Evolutionary conservation across 2,797 vertebrate genomes (phyloP), one percentile per base, ranked within the genome.

Genomic region (Spatula clypeata): DNA sequence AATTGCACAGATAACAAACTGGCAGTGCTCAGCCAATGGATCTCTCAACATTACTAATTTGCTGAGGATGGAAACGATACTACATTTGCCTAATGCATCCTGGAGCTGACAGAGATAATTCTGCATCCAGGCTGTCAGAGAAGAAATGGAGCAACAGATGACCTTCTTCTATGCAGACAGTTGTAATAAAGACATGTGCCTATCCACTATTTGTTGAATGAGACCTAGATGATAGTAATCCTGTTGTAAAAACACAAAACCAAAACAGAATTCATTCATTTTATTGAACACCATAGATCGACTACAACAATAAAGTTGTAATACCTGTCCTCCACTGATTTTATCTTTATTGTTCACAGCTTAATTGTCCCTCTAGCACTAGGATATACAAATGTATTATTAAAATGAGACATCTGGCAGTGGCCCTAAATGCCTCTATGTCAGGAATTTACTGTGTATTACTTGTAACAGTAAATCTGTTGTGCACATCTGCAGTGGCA

Each of bases 161-260:
- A 74, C 95, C 90, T 94, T 97, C 96, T 93, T 97, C 82, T 87
- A 88, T 86, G 79, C 84, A 95, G 94, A 92, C 86, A 90, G 89
- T 81, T 94, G 76, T 96, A 97, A 98, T 97, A 97, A 97, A 97
- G 96, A 97, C 93, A 94, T 94, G 89, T 93, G 92, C 91, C 86
- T 96, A 86, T 84, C 74, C 71, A 89, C 92, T 94, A 2, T 93
- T 97, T 95, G 79, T 95, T 97, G 96, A 97, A 96, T 83, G 79
- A 86, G 84, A 91, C 80, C 87, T 96, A 86, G 88, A 96, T 84
- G 54, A 95, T 92, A 94, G 94, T 93, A 95, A 98, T 94, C 91
- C 96, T 96, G 76, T 88, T 90, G 80, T 94, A 96, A 93, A 81
- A 85, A 96, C 94, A 96, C 73, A 95, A 97, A 97, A 94, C 67